A percentile compares a stretch with the other conserved stretches of the same genome.
Conservation (phyloP, 2,113 vertebrate species). For the Chitala chitala region DNA sequence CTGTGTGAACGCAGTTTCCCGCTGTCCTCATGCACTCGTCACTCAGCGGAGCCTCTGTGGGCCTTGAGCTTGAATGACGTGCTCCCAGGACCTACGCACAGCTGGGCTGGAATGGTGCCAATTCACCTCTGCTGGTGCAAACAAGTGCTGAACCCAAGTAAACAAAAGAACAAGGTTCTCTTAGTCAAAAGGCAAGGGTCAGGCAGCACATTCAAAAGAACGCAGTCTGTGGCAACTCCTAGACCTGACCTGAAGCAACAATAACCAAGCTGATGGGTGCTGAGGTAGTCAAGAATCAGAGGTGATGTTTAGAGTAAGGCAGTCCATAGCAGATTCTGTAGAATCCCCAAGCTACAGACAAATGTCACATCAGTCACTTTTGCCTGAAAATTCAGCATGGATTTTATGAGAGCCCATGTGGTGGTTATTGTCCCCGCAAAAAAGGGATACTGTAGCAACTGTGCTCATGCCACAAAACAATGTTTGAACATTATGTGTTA, state of each 20-base stretch:
- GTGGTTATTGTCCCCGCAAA: background rate
- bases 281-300: background rate
- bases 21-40: background rate
- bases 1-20: slow-evolving; percentile 66
- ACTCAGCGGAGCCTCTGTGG: background rate
- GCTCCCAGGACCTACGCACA: background rate
- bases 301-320: background rate
- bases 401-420: background rate
- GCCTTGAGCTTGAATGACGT: background rate
- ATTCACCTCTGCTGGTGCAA: background rate
- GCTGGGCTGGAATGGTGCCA: background rate
- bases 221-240: background rate
- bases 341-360: background rate
- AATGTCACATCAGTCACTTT: background rate
- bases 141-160: background rate
- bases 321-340: background rate
- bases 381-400: background rate
- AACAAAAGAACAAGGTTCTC: background rate
- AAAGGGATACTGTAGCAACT: background rate
- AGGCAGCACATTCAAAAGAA: background rate
- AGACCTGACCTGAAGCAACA: background rate
- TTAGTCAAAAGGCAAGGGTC: background rate
- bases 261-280: background rate
- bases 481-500: background rate
- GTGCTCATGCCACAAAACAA: background rate